These are phyloP conservation scores for Amphilophus citrinellus DNA, from an alignment of 2,113 vertebrate genomes.

Conservation along the genomic window DNA sequence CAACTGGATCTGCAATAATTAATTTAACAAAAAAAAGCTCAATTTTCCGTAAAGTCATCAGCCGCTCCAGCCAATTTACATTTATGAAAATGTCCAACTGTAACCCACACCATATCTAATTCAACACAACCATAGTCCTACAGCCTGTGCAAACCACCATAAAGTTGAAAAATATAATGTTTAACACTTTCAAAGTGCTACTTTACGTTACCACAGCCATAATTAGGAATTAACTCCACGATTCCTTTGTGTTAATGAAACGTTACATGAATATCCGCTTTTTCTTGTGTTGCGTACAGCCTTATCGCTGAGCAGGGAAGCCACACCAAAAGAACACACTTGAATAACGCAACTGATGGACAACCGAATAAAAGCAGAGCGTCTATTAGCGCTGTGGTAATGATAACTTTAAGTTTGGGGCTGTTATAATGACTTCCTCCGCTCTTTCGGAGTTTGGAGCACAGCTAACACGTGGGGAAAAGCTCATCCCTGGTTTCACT, in stretches of 20 bases:
- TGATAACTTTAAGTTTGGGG: neutral
- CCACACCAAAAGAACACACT: neutral
- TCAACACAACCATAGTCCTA: neutral
- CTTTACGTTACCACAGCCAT: neutral
- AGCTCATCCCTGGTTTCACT: slow-evolving; percentile 53
- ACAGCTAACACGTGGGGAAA: slow-evolving; percentile 73
- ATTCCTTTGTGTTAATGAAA: slow-evolving; percentile 2
- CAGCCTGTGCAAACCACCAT: neutral
- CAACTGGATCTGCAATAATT: neutral
- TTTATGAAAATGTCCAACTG: neutral
- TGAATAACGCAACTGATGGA: neutral
- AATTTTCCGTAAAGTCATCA: slow-evolving; percentile 4
- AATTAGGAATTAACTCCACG: neutral
- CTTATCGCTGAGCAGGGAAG: neutral
- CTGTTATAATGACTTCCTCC: neutral
- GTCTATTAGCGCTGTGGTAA: neutral
- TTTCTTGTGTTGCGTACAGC: neutral
- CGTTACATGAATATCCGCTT: slow-evolving; percentile 25
- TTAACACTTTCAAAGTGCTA: neutral
- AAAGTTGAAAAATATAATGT: neutral
- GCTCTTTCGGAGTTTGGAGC: slow-evolving; percentile 35
- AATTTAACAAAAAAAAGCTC: slow-evolving; percentile 3
- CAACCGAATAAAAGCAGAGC: neutral
- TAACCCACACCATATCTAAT: neutral
- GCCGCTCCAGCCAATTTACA: slow-evolving; percentile 9